Evolutionary conservation across 2,797 vertebrate species (phyloP).

Genomic region (Gorsachius magnificus): DNA sequence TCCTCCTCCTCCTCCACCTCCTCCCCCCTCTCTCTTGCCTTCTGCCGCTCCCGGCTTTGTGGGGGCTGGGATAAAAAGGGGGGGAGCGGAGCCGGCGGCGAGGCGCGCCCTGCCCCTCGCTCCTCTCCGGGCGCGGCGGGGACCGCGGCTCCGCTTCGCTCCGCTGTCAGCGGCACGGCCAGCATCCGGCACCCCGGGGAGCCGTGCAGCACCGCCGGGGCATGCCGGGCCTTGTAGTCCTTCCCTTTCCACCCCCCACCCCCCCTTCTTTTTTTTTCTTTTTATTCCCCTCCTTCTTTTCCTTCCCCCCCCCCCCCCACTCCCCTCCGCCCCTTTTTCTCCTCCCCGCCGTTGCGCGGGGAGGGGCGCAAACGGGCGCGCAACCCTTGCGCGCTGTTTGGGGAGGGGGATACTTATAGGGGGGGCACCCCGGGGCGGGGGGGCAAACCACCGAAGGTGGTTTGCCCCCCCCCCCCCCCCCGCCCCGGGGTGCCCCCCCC

Average conservation of each 20-base stretch:
- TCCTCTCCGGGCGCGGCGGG: conserved; percentile 6
- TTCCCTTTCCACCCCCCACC: not conserved
- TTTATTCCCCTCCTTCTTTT: not conserved
- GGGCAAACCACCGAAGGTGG: too few relatives aligned
- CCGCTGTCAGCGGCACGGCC: conserved; percentile 71
- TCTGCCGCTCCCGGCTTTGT: conserved; percentile 46
- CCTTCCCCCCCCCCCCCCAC: not conserved
- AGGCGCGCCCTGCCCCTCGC: conserved; percentile 28
- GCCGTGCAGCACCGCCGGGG: conserved; percentile 68
- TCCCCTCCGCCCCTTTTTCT: not conserved
- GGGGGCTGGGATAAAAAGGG: conserved; percentile 45
- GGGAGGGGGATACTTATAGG: too few relatives aligned
- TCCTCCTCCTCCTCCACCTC: not conserved
- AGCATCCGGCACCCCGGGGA: conserved; percentile 81
- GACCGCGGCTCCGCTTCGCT: conserved; percentile 61
- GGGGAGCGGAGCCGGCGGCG: not conserved
- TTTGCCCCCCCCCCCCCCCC: not conserved
- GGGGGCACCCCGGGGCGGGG: not conserved
- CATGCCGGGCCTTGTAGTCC: conserved; percentile 77
- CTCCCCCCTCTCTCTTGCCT: not conserved
- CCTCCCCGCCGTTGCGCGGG: conserved; percentile 42
- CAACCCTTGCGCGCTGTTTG: not conserved
- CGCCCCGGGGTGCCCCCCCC: not conserved
- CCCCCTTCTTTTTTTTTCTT: not conserved
- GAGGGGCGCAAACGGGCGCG: not conserved